These are phyloP conservation scores for Drosophila asahinai DNA, from an alignment of 1,140 invertebrate species.

Conservation along the genomic window DNA sequence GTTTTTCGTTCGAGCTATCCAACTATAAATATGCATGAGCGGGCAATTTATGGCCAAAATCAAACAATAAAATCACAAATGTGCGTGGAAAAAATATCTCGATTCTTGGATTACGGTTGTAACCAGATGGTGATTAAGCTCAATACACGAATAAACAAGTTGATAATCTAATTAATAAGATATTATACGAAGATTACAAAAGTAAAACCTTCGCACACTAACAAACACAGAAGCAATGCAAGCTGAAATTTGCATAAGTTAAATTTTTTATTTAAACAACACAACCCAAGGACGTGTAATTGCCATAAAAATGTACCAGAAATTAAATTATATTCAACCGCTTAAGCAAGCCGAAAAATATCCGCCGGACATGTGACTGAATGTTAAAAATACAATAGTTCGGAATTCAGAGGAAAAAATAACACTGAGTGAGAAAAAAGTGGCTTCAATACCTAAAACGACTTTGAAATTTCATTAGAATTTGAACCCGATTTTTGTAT, in stretches of 20 bases:
- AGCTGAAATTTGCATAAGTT: constrained; percentile 29
- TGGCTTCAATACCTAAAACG: not conserved
- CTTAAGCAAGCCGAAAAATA: constrained; percentile 12
- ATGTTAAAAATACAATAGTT: constrained; percentile 29
- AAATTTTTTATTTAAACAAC: constrained; percentile 8
- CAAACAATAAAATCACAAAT: constrained; percentile 41
- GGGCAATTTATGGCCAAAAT: constrained; percentile 43
- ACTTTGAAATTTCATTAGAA: too few relatives aligned
- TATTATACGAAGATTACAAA: constrained; percentile 9
- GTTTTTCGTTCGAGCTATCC: constrained; percentile 7
- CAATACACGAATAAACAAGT: constrained; percentile 11
- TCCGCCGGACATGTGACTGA: constrained; percentile 20
- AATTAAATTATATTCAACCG: constrained; percentile 13
- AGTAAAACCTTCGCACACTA: not conserved
- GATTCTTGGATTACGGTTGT: not conserved
- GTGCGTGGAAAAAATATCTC: constrained; percentile 28
- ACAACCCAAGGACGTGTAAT: constrained; percentile 28
- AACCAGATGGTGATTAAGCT: constrained; percentile 4
- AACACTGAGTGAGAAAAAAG: constrained; percentile 3
- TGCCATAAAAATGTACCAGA: constrained; percentile 31
- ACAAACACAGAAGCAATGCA: not conserved
- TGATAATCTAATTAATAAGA: constrained; percentile 32
- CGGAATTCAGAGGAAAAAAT: not conserved
- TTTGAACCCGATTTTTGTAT: too few relatives aligned
- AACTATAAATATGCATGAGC: constrained; percentile 50